Conservation (phyloP, 2,797 vertebrate genomes). For the Enteromius treurensis region DNA sequence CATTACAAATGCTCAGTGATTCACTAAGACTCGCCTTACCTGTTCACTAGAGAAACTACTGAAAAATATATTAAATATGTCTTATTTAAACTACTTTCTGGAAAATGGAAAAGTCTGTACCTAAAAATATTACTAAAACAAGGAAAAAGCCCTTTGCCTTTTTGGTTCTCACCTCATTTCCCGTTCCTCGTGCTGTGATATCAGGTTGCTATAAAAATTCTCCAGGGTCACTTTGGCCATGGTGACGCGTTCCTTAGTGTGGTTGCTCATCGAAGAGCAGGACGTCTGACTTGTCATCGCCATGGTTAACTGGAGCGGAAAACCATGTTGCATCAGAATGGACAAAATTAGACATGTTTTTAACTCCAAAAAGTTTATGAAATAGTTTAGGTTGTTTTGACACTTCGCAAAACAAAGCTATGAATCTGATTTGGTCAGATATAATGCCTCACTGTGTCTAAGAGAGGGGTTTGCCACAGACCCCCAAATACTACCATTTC, state of each 20-base stretch:
- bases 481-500: not conserved
- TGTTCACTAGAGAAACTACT: not conserved
- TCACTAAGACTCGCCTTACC: conserved; percentile 22
- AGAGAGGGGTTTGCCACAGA: not conserved
- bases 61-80: not conserved
- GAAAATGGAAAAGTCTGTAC: not conserved
- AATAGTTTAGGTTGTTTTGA: not conserved
- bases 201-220: conserved; percentile 98
- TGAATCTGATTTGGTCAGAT: not conserved
- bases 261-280: conserved; percentile 96
- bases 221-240: conserved; percentile 98
- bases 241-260: conserved; percentile 97
- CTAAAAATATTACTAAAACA: not conserved
- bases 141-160: too few relatives aligned
- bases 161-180: conserved; percentile 89
- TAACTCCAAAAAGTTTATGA: not conserved
- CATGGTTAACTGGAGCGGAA: conserved; percentile 79
- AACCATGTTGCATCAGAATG: not conserved
- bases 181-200: conserved; percentile 93
- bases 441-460: not conserved
- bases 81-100: not conserved
- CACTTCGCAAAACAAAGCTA: not conserved
- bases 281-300: conserved; percentile 95
- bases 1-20: not conserved
- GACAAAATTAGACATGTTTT: not conserved